These are phyloP conservation scores for Trochalopteron elliotii DNA, from an alignment of 2,113 vertebrate genomes.

Conservation along the genomic window DNA sequence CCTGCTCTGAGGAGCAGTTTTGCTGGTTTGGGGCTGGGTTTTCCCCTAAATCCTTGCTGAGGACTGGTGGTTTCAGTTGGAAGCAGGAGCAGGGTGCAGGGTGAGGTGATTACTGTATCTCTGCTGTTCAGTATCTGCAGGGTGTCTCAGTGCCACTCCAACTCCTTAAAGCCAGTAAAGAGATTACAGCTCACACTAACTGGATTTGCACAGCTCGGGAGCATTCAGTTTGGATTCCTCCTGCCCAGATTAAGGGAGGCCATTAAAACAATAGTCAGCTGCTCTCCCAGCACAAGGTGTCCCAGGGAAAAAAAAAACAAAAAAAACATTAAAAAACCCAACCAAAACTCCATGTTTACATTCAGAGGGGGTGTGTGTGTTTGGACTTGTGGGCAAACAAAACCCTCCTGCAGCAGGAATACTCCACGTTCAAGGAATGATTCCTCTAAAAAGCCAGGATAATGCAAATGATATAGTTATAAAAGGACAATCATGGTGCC, in stretches of 20 bases:
- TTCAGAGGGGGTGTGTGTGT: background rate
- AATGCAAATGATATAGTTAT: slow-evolving; percentile 53
- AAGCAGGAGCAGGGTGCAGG: slow-evolving; percentile 39
- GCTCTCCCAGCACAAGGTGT: slow-evolving; percentile 62
- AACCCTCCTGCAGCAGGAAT: background rate
- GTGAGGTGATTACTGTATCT: slow-evolving; percentile 80
- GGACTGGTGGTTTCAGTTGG: slow-evolving; percentile 11
- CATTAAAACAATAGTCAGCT: slow-evolving; percentile 77
- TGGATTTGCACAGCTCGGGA: slow-evolving; percentile 98
- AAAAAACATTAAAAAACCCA: background rate
- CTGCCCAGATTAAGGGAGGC: slow-evolving; percentile 86
- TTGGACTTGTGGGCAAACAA: background rate
- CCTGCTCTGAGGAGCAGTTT: background rate
- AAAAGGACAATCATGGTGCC: slow-evolving; percentile 9
- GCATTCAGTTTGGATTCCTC: slow-evolving; percentile 88
- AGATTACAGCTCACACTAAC: slow-evolving; percentile 99
- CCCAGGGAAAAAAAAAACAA: background rate
- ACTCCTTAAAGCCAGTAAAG: slow-evolving; percentile 95
- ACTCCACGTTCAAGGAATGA: background rate
- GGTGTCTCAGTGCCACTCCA: slow-evolving; percentile 84
- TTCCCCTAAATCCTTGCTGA: slow-evolving; percentile 1
- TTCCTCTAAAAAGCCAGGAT: background rate
- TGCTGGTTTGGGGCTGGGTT: background rate
- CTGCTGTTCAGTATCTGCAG: slow-evolving; percentile 79
- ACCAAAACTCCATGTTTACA: background rate